Evolutionary conservation across 1,140 invertebrate species (phyloP).

Genomic region (Arion vulgaris): DNA sequence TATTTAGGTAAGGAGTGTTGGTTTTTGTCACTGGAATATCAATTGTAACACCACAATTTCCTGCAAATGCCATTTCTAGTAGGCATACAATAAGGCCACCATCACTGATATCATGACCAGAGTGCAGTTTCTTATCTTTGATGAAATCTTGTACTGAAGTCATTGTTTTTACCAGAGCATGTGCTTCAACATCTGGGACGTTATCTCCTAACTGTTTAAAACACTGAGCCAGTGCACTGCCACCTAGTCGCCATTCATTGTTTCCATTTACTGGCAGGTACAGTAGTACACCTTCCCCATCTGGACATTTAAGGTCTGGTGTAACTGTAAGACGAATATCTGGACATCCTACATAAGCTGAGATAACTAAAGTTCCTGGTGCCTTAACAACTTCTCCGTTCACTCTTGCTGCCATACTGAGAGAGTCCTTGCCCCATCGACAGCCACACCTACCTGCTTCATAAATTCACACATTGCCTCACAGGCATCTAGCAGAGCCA

Average conservation of each 20-base stretch:
- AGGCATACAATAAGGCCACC: conserved; percentile 92
- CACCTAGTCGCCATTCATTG: conserved; percentile 82
- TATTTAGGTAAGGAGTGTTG: conserved; percentile 72
- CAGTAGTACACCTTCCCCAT: conserved; percentile 76
- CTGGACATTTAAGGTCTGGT: conserved; percentile 87
- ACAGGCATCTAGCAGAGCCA: conserved; percentile 88
- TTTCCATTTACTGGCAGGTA: conserved; percentile 81
- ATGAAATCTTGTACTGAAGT: conserved; percentile 87
- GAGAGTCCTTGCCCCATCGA: conserved; percentile 99
- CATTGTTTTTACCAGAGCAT: conserved; percentile 83
- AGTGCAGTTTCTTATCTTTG: conserved; percentile 81
- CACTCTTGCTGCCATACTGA: conserved; percentile 96
- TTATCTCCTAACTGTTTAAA: conserved; percentile 87
- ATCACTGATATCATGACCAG: conserved; percentile 98
- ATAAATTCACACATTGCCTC: conserved; percentile 89
- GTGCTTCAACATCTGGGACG: conserved; percentile 85
- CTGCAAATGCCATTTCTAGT: conserved; percentile 96
- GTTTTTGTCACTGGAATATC: conserved; percentile 69
- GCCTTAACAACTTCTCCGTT: conserved; percentile 84
- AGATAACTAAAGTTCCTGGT: conserved; percentile 92
- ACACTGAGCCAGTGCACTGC: conserved; percentile 92
- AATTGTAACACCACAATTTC: conserved; percentile 86
- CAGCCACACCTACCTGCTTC: conserved; percentile 88
- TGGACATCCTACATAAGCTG: conserved; percentile 91
- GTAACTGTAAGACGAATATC: conserved; percentile 79